Evolutionary conservation across 2,113 vertebrate genomes (phyloP).

Genomic region (Aphyosemion australe): DNA sequence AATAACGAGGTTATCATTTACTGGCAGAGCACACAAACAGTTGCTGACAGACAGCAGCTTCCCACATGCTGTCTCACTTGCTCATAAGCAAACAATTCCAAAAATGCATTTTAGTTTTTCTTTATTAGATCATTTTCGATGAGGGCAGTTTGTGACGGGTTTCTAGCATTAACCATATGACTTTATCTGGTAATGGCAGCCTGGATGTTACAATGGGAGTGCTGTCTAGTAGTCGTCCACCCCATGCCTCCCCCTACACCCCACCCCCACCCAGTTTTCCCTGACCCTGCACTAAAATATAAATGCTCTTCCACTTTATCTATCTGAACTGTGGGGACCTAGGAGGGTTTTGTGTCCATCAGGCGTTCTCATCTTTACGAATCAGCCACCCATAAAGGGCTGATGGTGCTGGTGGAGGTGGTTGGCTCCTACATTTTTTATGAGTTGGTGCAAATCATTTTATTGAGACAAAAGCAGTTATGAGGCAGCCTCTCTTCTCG

Average conservation of each 20-base stretch:
- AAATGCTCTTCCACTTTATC: slow-evolving; percentile 63
- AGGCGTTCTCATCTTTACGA: slow-evolving; percentile 53
- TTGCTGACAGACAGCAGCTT: too few species aligned
- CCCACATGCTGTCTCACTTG: slow-evolving; percentile 3
- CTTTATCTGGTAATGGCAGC: slow-evolving; percentile 5
- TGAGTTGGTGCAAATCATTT: slow-evolving; percentile 55
- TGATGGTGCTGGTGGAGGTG: slow-evolving; percentile 17
- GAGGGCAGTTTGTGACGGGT: neutral
- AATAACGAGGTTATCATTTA: slow-evolving; percentile 68
- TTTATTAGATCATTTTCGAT: slow-evolving; percentile 26
- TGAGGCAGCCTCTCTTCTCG: slow-evolving; percentile 24
- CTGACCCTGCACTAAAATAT: slow-evolving; percentile 64
- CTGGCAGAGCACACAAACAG: slow-evolving; percentile 43
- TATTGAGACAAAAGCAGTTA: slow-evolving; percentile 59
- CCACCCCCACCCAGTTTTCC: slow-evolving; percentile 26
- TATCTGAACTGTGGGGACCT: slow-evolving; percentile 49
- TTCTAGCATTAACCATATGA: too few species aligned
- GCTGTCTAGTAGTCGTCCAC: slow-evolving; percentile 35
- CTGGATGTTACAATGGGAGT: slow-evolving; percentile 57
- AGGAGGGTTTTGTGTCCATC: slow-evolving; percentile 50
- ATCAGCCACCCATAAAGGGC: slow-evolving; percentile 70
- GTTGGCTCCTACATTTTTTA: slow-evolving; percentile 77
- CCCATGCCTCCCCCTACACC: slow-evolving; percentile 18
- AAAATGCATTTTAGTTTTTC: neutral
- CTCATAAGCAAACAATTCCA: too few species aligned